A percentile compares a stretch with the other conserved stretches of the same genome.
Conservation (phyloP, 2,797 vertebrate species). For the Enteromius treurensis region DNA sequence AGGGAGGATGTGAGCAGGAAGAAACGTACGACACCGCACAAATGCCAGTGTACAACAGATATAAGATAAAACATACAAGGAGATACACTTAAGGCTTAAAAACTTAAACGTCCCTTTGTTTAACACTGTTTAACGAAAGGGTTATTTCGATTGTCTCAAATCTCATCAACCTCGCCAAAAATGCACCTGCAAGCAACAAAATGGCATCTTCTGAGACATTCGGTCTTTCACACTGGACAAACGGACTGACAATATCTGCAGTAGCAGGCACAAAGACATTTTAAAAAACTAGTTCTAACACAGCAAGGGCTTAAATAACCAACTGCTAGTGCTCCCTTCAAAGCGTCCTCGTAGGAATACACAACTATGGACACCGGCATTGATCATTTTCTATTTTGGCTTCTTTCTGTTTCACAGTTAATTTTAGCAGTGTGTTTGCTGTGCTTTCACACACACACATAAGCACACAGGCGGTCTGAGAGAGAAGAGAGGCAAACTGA, state of each 20-base stretch:
- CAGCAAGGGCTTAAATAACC: slow-evolving; percentile 24
- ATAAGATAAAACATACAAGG: not conserved
- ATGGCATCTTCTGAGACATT: not conserved
- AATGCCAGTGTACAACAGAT: slow-evolving; percentile 6
- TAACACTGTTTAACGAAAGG: not conserved
- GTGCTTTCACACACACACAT: slow-evolving; percentile 35
- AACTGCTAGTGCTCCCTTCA: not conserved
- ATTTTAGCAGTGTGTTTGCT: slow-evolving; percentile 44
- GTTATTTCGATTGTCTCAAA: not conserved
- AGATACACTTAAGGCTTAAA: slow-evolving; percentile 1
- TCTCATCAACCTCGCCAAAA: not conserved
- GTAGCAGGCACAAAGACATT: not conserved
- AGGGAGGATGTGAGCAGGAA: slow-evolving; percentile 9
- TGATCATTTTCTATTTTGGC: slow-evolving; percentile 40
- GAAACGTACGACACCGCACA: slow-evolving; percentile 29
- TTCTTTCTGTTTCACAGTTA: slow-evolving; percentile 24
- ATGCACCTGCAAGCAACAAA: not conserved
- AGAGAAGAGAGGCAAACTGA: slow-evolving; percentile 64
- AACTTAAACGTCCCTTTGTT: not conserved
- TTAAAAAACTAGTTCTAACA: not conserved
- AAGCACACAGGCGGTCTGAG: slow-evolving; percentile 12
- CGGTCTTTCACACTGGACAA: not conserved
- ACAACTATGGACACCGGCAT: slow-evolving; percentile 31
- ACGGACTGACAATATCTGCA: not conserved
- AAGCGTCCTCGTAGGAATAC: slow-evolving; percentile 16